A percentile compares a stretch with the other conserved stretches of the same genome.
Evolutionary conservation across 2,888 invertebrate species (phyloP).

Genomic region (Ormyrus thymus): DNA sequence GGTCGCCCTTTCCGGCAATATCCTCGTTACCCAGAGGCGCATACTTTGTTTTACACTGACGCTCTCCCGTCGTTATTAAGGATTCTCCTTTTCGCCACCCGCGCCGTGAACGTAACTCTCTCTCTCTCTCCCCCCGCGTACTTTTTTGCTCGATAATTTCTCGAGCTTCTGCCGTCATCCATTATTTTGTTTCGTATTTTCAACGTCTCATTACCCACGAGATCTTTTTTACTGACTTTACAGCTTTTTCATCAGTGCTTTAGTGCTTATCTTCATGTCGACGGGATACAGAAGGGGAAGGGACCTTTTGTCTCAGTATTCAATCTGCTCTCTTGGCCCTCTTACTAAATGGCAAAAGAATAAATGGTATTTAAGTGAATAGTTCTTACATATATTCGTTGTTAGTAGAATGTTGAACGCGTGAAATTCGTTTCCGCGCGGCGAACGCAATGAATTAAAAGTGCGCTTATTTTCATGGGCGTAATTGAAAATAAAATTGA

Average conservation of each 20-base stretch:
- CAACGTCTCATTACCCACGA: constrained; percentile 11
- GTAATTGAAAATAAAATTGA: no score
- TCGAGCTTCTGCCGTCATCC: neutral
- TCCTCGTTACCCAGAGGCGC: constrained; percentile 13
- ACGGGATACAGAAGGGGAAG: neutral
- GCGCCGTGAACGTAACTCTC: neutral
- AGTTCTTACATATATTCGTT: no score
- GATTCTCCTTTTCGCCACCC: constrained; percentile 3
- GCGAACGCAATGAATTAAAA: no score
- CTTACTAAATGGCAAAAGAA: no score
- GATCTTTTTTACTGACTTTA: constrained; percentile 3
- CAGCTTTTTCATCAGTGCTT: neutral
- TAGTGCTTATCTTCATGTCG: neutral
- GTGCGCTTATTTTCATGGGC: no score
- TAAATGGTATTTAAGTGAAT: no score
- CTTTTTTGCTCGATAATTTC: constrained; percentile 6
- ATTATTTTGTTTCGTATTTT: constrained; percentile 11
- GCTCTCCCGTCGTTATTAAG: constrained; percentile 21
- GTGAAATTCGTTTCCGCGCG: no score
- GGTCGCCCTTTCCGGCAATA: constrained; percentile 15
- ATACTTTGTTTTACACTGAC: neutral
- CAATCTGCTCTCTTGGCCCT: no score
- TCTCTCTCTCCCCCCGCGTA: no score
- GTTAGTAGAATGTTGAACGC: no score
- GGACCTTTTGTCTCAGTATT: no score